Conservation (phyloP, 2,113 vertebrate genomes). For the Propithecus coquereli region DNA sequence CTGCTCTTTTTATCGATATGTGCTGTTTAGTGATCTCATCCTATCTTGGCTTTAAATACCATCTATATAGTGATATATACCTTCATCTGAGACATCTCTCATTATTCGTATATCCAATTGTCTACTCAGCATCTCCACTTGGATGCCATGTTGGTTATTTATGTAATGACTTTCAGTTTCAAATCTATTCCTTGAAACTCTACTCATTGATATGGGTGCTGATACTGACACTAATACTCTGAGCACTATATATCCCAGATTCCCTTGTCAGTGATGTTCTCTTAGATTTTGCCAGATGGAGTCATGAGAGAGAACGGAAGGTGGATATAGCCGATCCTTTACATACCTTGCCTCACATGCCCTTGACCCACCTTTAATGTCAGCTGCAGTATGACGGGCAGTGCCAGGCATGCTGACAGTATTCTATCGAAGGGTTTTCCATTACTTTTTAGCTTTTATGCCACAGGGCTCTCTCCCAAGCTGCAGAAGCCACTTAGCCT, state of each 20-base stretch:
- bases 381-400: not conserved
- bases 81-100: not conserved
- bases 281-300: not conserved
- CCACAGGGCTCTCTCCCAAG: not conserved
- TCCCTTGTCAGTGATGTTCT: not conserved
- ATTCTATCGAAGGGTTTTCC: not conserved
- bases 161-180: not conserved
- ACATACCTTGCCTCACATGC: not conserved
- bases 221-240: not conserved
- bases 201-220: not conserved
- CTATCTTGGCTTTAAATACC: not conserved
- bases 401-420: not conserved
- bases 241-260: not conserved
- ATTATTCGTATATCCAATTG: not conserved
- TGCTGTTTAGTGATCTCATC: not conserved
- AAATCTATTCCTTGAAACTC: not conserved
- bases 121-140: not conserved
- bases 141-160: not conserved
- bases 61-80: not conserved
- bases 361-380: not conserved
- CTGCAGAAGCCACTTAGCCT: not conserved
- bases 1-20: not conserved
- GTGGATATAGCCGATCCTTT: not conserved
- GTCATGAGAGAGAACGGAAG: not conserved
- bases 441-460: not conserved